Evolutionary conservation across 2,113 vertebrate genomes (phyloP), one percentile per base, ranked within the genome.

Genomic region (Sebastes fasciatus): DNA sequence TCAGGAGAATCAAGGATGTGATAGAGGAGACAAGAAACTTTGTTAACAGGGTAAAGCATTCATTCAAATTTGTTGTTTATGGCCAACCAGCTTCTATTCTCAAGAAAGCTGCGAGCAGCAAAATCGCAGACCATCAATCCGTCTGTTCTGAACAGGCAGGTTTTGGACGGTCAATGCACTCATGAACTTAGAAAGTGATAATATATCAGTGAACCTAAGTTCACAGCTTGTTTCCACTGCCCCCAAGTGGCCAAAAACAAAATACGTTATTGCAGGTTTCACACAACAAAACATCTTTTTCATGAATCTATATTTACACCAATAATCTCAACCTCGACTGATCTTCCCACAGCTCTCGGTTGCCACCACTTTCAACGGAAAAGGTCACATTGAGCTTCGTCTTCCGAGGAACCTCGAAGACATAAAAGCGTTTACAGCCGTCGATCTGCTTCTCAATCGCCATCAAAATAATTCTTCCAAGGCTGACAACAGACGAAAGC

Each of bases 301-400:
- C 5, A 52, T 21, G 0, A 19, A 48, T 40, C 19, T 1, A 21
- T 60, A 5, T 45, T 79, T n/a, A 52, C 60, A 54, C 19, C 23
- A 49, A 55, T 42, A 21, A 26, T 71, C 71, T 74, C 5, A 10
- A 64, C 40, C 0, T 6, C 52, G 0, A 1, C 8, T 10, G 7
- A 6, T 77, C 42, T 40, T 62, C 7, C 60, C 1, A 43, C 87
- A 98, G 97, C 93, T 97, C 19, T 89, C 95, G 8, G 60, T 97
- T 75, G 96, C 96, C 52, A 97, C 97, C 92, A 95, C 93, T 45
- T 98, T 98, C 88, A 96, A 96, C 16, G 97, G 97, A 43, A 96
- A 94, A 62, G 95, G 96, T 21, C 95, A 96, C 1, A 94, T 98
- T 4, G 96, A 98, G 86, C 96, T 98, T 79, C 96, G 92, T 58